Evolutionary conservation across 2,888 invertebrate species (phyloP).

Genomic region (Drosophila conformis): DNA sequence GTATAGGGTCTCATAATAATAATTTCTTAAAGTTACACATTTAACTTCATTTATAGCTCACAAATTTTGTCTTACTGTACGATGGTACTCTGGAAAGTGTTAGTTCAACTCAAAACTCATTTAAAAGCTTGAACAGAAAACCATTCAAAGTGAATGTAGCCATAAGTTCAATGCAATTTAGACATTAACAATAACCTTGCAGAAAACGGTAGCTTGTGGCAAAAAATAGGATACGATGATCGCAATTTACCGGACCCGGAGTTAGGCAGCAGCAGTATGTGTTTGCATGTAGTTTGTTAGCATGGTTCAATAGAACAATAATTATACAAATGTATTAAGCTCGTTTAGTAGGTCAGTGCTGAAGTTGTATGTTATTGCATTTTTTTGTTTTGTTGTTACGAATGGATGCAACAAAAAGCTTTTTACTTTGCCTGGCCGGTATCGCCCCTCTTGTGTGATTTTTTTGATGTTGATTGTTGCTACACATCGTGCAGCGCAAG

Average conservation of each 20-base stretch:
- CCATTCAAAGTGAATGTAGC: neutral
- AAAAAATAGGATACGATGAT: neutral
- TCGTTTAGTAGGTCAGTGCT: slow-evolving; percentile 40
- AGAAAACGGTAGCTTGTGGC: slow-evolving; percentile 21
- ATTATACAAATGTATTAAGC: slow-evolving; percentile 34
- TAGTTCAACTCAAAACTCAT: neutral
- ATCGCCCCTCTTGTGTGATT: slow-evolving; percentile 37
- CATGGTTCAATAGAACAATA: slow-evolving; percentile 33
- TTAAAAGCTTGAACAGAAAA: neutral
- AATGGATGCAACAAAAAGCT: slow-evolving; percentile 31
- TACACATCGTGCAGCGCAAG: slow-evolving; percentile 94
- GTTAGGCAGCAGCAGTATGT: neutral
- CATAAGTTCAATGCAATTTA: slow-evolving; percentile 5
- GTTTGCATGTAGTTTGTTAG: slow-evolving; percentile 33
- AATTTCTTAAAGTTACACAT: neutral
- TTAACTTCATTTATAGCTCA: neutral
- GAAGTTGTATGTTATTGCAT: slow-evolving; percentile 12
- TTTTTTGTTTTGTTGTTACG: slow-evolving; percentile 18
- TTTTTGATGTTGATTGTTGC: slow-evolving; percentile 58
- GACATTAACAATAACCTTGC: slow-evolving; percentile 21
- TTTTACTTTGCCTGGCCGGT: slow-evolving; percentile 57
- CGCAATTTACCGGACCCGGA: slow-evolving; percentile 6
- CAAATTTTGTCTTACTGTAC: neutral
- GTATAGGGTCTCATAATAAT: neutral
- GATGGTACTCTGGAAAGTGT: neutral